phyloP scores from a whole-genome alignment of 2,113 vertebrate species.

The Cyrtonyx montezumae region DNA sequence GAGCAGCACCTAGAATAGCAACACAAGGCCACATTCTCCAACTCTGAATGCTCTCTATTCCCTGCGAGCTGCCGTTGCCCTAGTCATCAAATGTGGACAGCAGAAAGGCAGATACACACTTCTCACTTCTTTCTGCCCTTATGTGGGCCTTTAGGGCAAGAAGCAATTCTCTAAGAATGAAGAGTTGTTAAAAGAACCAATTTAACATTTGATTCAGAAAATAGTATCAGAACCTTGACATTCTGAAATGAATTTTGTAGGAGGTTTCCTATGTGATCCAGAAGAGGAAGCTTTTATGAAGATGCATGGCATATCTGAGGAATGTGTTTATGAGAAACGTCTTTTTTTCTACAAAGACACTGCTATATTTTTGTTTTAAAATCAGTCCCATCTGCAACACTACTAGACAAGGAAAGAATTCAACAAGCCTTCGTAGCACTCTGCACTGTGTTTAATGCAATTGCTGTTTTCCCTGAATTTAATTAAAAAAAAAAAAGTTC shows the following conservation, averaged over 20 bases:
- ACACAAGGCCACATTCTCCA: accelerated
- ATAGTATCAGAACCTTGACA: background rate
- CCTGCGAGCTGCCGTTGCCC: background rate
- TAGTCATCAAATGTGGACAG: background rate
- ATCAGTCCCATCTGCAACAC: background rate
- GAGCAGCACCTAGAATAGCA: background rate
- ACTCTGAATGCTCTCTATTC: background rate
- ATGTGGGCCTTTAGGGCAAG: background rate
- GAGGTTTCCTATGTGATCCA: background rate
- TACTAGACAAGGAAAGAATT: background rate
- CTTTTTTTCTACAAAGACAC: background rate
- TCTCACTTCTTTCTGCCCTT: background rate
- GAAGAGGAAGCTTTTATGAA: background rate
- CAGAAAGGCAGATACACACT: background rate
- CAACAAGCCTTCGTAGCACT: background rate
- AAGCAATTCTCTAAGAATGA: background rate
- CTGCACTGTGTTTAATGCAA: background rate
- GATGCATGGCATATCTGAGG: background rate
- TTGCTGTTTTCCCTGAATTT: background rate
- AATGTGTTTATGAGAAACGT: background rate
- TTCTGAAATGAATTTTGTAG: background rate
- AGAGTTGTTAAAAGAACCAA: background rate
- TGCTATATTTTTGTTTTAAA: background rate
- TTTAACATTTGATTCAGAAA: constrained; percentile 6
- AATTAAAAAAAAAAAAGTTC: background rate